phyloP scores from a whole-genome alignment of 2,888 invertebrate genomes.

The Mesoligia furuncula region DNA sequence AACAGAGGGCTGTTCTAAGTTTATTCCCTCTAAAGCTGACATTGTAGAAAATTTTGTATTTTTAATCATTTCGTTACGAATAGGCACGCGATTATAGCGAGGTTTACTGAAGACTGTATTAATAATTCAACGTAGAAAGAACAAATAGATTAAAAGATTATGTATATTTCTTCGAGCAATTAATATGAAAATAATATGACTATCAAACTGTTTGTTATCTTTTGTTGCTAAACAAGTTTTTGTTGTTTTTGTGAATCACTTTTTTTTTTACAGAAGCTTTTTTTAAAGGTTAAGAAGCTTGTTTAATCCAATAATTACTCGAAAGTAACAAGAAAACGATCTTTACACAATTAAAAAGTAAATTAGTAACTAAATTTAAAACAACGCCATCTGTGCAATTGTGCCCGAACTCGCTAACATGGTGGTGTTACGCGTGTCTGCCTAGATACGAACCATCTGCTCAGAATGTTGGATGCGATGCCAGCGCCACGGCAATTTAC shows the following conservation, averaged over 20 bases:
- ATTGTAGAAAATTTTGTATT: conserved; percentile 63
- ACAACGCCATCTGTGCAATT: conserved; percentile 74
- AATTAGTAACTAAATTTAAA: neutral
- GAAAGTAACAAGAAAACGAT: neutral
- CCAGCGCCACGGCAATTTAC: conserved; percentile 69
- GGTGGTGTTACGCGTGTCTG: conserved; percentile 46
- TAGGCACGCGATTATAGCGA: conserved; percentile 64
- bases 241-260: neutral
- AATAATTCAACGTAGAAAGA: conserved; percentile 6
- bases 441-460: conserved; percentile 70
- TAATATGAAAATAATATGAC: neutral
- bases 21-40: conserved; percentile 57
- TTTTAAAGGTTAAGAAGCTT: neutral
- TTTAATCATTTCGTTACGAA: conserved; percentile 64
- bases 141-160: neutral
- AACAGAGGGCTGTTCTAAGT: too few species aligned
- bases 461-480: conserved; percentile 51
- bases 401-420: conserved; percentile 61
- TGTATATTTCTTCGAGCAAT: neutral
- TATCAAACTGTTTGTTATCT: neutral
- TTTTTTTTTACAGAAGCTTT: neutral
- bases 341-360: neutral
- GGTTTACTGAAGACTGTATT: conserved; percentile 31
- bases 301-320: neutral
- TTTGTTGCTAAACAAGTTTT: neutral